Evolutionary conservation across 1,140 invertebrate species (phyloP), one percentile per base, ranked within the genome.

Genomic region (Aphelinus certus): DNA sequence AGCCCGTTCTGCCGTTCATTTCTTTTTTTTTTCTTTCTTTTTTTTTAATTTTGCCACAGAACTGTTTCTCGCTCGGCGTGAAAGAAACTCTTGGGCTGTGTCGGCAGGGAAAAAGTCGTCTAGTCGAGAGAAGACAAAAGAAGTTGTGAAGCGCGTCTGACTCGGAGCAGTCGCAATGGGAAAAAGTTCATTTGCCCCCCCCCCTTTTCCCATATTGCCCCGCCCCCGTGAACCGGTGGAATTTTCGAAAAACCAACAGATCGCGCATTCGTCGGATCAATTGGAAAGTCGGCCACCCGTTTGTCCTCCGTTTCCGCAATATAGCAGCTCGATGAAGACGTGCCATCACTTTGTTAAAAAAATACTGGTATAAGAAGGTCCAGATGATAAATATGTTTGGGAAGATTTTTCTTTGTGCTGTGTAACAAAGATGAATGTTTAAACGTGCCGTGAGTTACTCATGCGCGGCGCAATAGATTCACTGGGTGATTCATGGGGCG

Each of bases 11-110:
- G 26, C 26, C 26, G 26, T 26, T 26, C 26, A 26, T 60, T 43
- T 26, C 42, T 9, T 26, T 9, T 9, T 9, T 60, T 6, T 53
- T 53, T 4, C n/a, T n/a, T 53, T 65, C 60, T 70, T 9, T 62
- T 71, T 71, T 76, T 76, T 76, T 76, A 71, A 76, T 76, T 71
- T 68, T 49, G 26, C 69, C 43, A 72, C 9, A 61, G 64, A 3
- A 3, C 55, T 65, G 45, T 71, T 76, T 61, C 68, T 71, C 57
- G 43, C 66, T 71, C 51, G 51, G 6, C n/a, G 56, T 26, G 5
- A 58, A 66, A 71, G 49, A 71, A 71, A 61, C 42, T 61, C 51
- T 5, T 7, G 60, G 26, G 26, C 53, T 42, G 6, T 7, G 47
- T 47, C 53, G 45, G 47, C 6, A 10, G 49, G 4, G 46, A 60